phyloP scores from a whole-genome alignment of 2,113 vertebrate genomes.

The Osmerus mordax region DNA sequence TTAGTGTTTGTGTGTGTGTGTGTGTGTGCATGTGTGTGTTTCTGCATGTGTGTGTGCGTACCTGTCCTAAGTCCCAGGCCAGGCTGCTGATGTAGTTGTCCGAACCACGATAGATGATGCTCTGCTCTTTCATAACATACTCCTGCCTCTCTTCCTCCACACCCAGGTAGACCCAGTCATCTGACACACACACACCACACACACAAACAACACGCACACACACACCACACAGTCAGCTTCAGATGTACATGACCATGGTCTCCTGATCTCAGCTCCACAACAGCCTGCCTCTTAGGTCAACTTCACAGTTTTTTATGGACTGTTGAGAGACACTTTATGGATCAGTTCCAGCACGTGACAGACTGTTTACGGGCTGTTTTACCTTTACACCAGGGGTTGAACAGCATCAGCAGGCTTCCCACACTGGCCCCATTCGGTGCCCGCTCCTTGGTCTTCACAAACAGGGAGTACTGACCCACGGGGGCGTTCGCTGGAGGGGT shows the following conservation, averaged over 20 bases:
- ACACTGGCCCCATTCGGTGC: constrained; percentile 26
- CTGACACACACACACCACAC: constrained; percentile 53
- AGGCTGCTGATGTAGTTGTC: constrained; percentile 50
- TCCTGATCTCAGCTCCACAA: neutral
- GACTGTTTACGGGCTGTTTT: constrained; percentile 23
- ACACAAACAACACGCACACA: neutral
- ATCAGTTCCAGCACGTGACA: neutral
- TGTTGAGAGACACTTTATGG: no score
- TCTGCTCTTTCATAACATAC: constrained; percentile 80
- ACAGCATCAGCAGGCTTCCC: constrained; percentile 74
- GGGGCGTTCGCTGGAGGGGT: constrained; percentile 66
- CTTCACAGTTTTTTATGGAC: neutral
- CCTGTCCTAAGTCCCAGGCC: constrained; percentile 83
- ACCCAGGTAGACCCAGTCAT: constrained; percentile 76
- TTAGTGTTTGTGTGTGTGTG: neutral
- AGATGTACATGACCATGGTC: neutral
- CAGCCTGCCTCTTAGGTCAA: neutral
- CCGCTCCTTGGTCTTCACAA: constrained; percentile 29
- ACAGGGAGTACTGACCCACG: constrained; percentile 73
- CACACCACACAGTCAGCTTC: neutral
- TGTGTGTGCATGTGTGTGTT: neutral
- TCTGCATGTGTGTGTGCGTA: constrained; percentile 32
- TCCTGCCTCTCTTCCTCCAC: constrained; percentile 71
- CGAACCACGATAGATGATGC: constrained; percentile 76
- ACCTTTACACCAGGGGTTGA: constrained; percentile 86